These are phyloP conservation scores for Catostomus latipinnis DNA, from an alignment of 2,797 vertebrate species.

Conservation along the genomic window DNA sequence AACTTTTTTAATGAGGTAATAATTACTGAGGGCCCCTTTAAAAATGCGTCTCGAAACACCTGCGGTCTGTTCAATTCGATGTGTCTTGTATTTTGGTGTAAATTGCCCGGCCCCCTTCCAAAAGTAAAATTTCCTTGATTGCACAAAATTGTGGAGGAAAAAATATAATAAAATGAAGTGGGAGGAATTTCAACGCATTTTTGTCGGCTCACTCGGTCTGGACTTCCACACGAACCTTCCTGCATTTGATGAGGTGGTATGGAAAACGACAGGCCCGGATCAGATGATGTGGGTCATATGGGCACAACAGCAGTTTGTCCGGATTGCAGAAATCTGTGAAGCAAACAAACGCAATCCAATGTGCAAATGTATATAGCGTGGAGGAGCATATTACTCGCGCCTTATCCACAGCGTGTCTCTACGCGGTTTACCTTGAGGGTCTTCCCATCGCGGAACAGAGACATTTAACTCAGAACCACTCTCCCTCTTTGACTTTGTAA, in stretches of 20 bases:
- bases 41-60: too few relatives aligned
- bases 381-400: not conserved
- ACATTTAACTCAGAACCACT: not conserved
- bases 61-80: too few relatives aligned
- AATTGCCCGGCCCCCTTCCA: too few relatives aligned
- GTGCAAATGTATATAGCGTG: too few relatives aligned
- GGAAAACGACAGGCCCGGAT: slow-evolving; percentile 79
- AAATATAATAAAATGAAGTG: too few relatives aligned
- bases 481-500: not conserved
- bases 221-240: slow-evolving; percentile 65
- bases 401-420: not conserved
- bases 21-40: too few relatives aligned
- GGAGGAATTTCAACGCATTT: not conserved
- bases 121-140: too few relatives aligned
- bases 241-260: slow-evolving; percentile 78
- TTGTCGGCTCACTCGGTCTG: not conserved
- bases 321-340: slow-evolving; percentile 62
- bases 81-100: too few relatives aligned
- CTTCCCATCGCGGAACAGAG: slow-evolving; percentile 50
- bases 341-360: not conserved
- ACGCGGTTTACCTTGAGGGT: slow-evolving; percentile 37
- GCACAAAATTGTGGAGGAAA: too few relatives aligned
- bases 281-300: slow-evolving; percentile 77
- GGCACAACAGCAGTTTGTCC: slow-evolving; percentile 76
- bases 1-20: too few relatives aligned